Base-by-base conservation (phyloP, 2,888 invertebrate species). In the Hyposoter didymator region DNA sequence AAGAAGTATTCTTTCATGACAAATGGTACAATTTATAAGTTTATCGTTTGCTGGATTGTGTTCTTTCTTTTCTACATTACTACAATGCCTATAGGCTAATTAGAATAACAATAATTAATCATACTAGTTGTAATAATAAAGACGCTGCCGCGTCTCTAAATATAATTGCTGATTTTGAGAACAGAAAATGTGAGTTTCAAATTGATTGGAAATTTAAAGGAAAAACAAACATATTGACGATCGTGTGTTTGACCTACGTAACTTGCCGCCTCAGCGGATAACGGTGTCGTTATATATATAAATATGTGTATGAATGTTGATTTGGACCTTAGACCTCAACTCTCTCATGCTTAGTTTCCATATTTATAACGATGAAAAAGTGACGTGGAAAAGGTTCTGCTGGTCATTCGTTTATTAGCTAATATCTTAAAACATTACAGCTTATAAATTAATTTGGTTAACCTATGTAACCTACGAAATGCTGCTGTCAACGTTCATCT, bases 381-480 rank as follows among this genome's bases (percentile, higher is more conserved):
- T 90, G 89, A 90, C 87, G 87, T 91, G 91, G 91, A 92, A 91
- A 91, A 92, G 91, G 90, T 92, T 91, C 90, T 93, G 89, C 90
- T 93, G 90, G 91, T 93, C 91, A 91, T 89, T 79, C 14, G 93
- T 93, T 93, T 93, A 88, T 89, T 92, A 92, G 89, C 92, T 94
- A 94, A 89, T 90, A 76, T 92, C 91, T 92, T 92, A 92, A 90
- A 90, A 90, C 90, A 92, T 90, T 93, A 94, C 93, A 93, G 92
- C 91, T 93, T 92, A 92, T 91, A 91, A 85, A 89, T 90, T 90
- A 91, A 87, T 89, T 64, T 84, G 88, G 70, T 89, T 89, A 91
- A 89, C 89, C 93, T 92, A 93, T 83, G 87, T 90, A 91, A 90
- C 91, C 92, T 92, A 92, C 88, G 89, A 91, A 90, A 90, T 92